phyloP scores from a whole-genome alignment of 2,888 invertebrate genomes.

The Rhagium mordax region DNA sequence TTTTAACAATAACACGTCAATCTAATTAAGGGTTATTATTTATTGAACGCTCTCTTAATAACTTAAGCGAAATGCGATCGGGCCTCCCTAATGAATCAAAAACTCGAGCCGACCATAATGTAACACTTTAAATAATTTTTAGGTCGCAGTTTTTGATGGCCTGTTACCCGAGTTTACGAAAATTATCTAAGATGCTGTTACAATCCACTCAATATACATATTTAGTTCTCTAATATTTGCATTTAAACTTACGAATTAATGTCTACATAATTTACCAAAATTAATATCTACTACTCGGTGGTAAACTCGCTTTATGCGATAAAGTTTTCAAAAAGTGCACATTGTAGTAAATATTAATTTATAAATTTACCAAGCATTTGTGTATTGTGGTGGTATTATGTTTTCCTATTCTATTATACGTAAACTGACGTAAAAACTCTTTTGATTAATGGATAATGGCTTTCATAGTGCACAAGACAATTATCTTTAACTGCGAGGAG shows the following conservation, averaged over 20 bases:
- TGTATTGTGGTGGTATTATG: background rate
- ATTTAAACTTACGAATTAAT: background rate
- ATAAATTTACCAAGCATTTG: conserved; percentile 7
- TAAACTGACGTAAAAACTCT: conserved; percentile 47
- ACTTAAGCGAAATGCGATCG: too few species aligned
- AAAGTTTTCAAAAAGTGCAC: conserved; percentile 35
- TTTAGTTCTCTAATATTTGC: too few species aligned
- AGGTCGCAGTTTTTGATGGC: too few species aligned
- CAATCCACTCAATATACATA: too few species aligned
- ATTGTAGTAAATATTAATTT: conserved; percentile 15
- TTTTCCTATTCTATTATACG: conserved; percentile 41
- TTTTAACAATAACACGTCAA: too few species aligned
- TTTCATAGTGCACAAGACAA: conserved; percentile 61
- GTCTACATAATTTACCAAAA: background rate
- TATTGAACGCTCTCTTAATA: too few species aligned
- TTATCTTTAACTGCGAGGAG: conserved; percentile 63
- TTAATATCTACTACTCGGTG: background rate
- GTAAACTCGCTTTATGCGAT: background rate
- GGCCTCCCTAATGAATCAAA: too few species aligned
- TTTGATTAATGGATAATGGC: conserved; percentile 63
- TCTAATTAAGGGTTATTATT: too few species aligned
- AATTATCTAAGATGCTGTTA: too few species aligned
- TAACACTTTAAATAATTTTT: too few species aligned
- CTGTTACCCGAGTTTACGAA: too few species aligned
- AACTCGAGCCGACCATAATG: too few species aligned